These are phyloP conservation scores for Drosophila insularis DNA, from an alignment of 1,140 invertebrate genomes.

Conservation along the genomic window DNA sequence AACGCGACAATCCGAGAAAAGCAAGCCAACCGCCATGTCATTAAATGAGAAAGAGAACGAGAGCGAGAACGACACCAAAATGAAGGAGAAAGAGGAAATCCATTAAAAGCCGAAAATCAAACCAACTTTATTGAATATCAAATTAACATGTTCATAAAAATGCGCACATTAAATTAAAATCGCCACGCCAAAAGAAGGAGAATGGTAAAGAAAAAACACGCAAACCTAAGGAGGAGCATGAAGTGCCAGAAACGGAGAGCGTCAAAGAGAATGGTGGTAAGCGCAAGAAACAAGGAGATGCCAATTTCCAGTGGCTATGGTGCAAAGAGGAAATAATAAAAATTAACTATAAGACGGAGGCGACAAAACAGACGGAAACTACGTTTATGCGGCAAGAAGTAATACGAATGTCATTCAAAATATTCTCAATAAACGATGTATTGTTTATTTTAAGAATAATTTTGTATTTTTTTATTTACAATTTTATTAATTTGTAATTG, in stretches of 20 bases:
- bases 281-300: conserved; percentile 28
- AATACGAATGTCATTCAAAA: conserved; percentile 13
- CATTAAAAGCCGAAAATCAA: conserved; percentile 81
- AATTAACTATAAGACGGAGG: conserved; percentile 63
- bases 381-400: conserved; percentile 48
- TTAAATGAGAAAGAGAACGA: conserved; percentile 53
- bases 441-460: too few relatives aligned
- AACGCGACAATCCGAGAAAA: conserved; percentile 17
- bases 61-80: not conserved
- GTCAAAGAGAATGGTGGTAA: not conserved
- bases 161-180: conserved; percentile 78
- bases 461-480: too few relatives aligned
- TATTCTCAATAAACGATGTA: too few relatives aligned
- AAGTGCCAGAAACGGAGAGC: not conserved
- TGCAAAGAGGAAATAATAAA: conserved; percentile 71
- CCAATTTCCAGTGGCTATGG: conserved; percentile 51
- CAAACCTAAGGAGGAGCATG: conserved; percentile 5
- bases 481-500: too few relatives aligned
- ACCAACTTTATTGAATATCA: conserved; percentile 81
- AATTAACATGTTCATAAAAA: conserved; percentile 82
- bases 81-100: conserved; percentile 39
- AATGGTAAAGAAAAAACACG: conserved; percentile 4
- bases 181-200: conserved; percentile 25
- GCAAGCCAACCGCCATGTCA: conserved; percentile 55
- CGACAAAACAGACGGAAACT: conserved; percentile 27